Conservation (phyloP, 2,797 vertebrate genomes). For the Rhynchonycteris naso region DNA sequence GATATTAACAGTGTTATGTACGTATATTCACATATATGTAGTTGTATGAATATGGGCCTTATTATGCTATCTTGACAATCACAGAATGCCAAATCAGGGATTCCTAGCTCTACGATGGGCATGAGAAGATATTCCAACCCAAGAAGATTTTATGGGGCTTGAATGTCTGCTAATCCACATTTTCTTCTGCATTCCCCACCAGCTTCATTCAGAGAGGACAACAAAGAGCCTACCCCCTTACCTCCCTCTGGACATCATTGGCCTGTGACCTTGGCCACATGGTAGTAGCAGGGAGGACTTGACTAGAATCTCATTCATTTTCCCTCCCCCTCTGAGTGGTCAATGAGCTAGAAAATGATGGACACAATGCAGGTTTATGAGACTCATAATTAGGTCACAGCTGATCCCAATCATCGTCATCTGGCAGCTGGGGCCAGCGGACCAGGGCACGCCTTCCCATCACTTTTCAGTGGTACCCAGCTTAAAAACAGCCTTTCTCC, state of each 20-base stretch:
- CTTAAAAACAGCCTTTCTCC: slow-evolving; percentile 64
- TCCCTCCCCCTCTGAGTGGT: slow-evolving; percentile 78
- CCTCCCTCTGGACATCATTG: slow-evolving; percentile 74
- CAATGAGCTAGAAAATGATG: slow-evolving; percentile 90
- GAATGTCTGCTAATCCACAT: background rate
- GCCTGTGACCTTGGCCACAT: slow-evolving; percentile 83
- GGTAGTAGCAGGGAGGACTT: slow-evolving; percentile 82
- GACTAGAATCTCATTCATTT: slow-evolving; percentile 83
- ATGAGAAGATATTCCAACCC: background rate
- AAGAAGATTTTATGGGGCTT: background rate
- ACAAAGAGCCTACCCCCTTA: slow-evolving; percentile 76
- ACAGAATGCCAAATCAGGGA: background rate
- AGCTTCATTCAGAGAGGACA: slow-evolving; percentile 61
- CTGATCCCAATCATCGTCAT: slow-evolving; percentile 86
- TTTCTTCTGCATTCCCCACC: background rate
- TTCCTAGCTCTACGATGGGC: background rate
- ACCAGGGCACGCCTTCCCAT: slow-evolving; percentile 67
- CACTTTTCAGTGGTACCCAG: slow-evolving; percentile 52
- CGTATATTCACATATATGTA: background rate
- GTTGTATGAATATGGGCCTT: background rate
- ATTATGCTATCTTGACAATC: background rate
- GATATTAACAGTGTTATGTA: background rate
- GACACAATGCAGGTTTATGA: slow-evolving; percentile 87
- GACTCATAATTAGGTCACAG: slow-evolving; percentile 89
- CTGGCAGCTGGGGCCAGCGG: slow-evolving; percentile 85